Conservation (phyloP, 2,888 invertebrate species). For the Watsonalla binaria region DNA sequence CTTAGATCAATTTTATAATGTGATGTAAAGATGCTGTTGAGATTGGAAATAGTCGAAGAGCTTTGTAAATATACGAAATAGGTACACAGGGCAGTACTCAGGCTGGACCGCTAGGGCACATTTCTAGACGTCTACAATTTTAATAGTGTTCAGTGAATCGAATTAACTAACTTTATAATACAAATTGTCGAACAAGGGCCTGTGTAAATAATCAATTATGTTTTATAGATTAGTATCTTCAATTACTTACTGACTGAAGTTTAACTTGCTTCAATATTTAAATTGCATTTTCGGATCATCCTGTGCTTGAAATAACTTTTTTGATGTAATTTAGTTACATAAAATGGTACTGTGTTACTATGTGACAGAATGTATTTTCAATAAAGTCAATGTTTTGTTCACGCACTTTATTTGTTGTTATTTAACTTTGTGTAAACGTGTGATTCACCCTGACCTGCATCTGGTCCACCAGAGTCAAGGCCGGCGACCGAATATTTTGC, state of each 20-base stretch:
- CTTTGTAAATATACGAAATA: not conserved
- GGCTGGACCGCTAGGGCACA: not conserved
- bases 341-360: not conserved
- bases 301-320: not conserved
- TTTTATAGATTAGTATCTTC: not conserved
- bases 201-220: not conserved
- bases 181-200: not conserved
- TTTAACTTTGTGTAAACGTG: not conserved
- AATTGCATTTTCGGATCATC: too few relatives aligned
- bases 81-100: not conserved
- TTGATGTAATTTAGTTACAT: not conserved
- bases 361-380: not conserved
- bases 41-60: not conserved
- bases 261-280: not conserved
- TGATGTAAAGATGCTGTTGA: not conserved
- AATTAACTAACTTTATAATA: not conserved
- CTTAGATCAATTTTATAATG: conserved; percentile 1
- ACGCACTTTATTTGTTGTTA: not conserved
- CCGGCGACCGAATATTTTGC: conserved; percentile 14
- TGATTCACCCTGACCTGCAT: conserved; percentile 14
- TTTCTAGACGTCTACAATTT: conserved; percentile 1
- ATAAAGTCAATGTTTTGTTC: not conserved
- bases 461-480: conserved; percentile 17
- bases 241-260: not conserved
- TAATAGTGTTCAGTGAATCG: conserved; percentile 2